Base-by-base conservation (phyloP, 2,888 invertebrate species). In the Gymnoscelis rufifasciata region DNA sequence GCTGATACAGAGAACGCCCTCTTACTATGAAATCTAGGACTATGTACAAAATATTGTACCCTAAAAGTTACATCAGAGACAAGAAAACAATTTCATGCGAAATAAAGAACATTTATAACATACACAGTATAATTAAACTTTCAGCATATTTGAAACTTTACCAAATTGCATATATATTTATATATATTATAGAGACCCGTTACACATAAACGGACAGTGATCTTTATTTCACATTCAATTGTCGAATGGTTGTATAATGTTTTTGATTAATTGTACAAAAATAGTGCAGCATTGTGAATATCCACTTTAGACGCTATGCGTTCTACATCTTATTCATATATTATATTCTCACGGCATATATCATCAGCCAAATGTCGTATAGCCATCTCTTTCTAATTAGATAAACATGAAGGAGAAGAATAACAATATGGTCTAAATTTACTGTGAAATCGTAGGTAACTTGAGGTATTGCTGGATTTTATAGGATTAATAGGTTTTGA, bases 181-280 rank as follows among this genome's bases (percentile, higher is more conserved):
- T n/a, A n/a, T n/a, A n/a, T n/a, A n/a, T n/a, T n/a, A n/a, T n/a
- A n/a, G n/a, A n/a, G n/a, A n/a, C n/a, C n/a, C n/a, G n/a, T n/a
- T n/a, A n/a, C n/a, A n/a, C n/a, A n/a, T n/a, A n/a, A n/a, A n/a
- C n/a, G n/a, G n/a, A 13, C n/a, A 15, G 8, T 13, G 0, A 8
- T 31, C 12, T 0, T n/a, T 8, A 1, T 15, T 7, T 10, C 19
- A 11, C 10, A 23, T 23, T 19, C 10, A 23, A 10, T 19, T 11
- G 15, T 8, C 31, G 7, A 35, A 35, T 7, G 35, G 10, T 19
- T 19, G n/a, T 10, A n/a, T n/a, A n/a, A n/a, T n/a, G n/a, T n/a
- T n/a, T n/a, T n/a, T n/a, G n/a, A 64, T 69, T 62, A 74, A 67
- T 65, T 71, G 67, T 76, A 74, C 61, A 74, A 76, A 79, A 74